Conservation (phyloP, 2,113 vertebrate genomes). For the Tachycineta bicolor region DNA sequence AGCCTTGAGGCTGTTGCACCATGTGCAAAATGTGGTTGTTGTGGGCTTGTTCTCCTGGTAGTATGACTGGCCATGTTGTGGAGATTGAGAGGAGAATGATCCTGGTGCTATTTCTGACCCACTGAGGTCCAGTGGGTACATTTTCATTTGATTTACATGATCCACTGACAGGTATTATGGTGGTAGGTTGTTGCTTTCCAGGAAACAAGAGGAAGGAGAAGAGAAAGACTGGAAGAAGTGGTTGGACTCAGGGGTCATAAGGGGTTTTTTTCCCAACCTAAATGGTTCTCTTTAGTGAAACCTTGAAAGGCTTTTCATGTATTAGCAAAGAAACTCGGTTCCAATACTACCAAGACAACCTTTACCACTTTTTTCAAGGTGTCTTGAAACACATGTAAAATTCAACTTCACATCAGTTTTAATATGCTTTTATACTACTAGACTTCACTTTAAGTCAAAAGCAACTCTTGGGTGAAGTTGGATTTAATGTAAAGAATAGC, state of each 20-base stretch:
- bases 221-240: background rate
- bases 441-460: background rate
- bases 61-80: background rate
- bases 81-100: background rate
- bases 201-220: background rate
- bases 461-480: background rate
- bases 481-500: background rate
- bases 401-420: background rate
- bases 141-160: background rate
- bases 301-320: background rate
- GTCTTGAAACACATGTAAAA: background rate
- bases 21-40: background rate
- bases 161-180: background rate
- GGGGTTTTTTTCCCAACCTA: background rate
- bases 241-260: background rate
- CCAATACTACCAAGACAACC: background rate
- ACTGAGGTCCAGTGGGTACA: background rate
- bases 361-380: background rate
- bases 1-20: fast-evolving
- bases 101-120: background rate
- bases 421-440: background rate
- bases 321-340: background rate
- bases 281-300: background rate
- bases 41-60: background rate
- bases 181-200: background rate